Percentiles rank a stretch among this genome's conserved stretches.
Evolutionary conservation across 35 echinoderm and acorn worm species (phyloP).

Genomic region (Apostichopus californicus): DNA sequence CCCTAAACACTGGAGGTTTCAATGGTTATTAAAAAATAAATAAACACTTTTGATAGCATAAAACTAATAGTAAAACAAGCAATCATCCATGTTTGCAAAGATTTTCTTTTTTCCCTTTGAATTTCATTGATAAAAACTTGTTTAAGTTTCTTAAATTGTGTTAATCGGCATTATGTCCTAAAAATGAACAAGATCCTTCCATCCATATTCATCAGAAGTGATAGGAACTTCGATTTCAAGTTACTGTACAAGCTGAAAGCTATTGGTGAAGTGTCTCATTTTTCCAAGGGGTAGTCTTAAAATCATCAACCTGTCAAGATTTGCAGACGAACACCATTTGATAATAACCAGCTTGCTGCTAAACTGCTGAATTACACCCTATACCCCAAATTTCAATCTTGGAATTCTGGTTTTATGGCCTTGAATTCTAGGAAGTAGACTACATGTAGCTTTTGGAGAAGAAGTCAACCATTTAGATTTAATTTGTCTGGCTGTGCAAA

Average conservation of each 20-base stretch:
- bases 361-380: neutral
- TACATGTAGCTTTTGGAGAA: neutral
- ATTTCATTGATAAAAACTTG: no score
- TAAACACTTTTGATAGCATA: no score
- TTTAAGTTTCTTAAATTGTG: no score
- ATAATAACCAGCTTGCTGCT: neutral
- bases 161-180: neutral
- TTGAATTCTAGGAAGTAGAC: neutral
- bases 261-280: neutral
- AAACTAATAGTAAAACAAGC: no score
- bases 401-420: neutral
- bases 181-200: neutral
- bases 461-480: no score
- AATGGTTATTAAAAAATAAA: no score
- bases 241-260: neutral
- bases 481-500: no score
- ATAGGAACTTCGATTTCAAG: neutral
- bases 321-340: neutral
- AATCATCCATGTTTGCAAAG: no score
- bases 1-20: no score
- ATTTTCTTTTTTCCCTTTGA: no score
- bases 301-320: neutral
- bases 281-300: neutral
- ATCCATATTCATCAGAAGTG: neutral
- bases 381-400: neutral